Conservation (phyloP, 2,797 vertebrate species). For the Syncerus caffer region DNA sequence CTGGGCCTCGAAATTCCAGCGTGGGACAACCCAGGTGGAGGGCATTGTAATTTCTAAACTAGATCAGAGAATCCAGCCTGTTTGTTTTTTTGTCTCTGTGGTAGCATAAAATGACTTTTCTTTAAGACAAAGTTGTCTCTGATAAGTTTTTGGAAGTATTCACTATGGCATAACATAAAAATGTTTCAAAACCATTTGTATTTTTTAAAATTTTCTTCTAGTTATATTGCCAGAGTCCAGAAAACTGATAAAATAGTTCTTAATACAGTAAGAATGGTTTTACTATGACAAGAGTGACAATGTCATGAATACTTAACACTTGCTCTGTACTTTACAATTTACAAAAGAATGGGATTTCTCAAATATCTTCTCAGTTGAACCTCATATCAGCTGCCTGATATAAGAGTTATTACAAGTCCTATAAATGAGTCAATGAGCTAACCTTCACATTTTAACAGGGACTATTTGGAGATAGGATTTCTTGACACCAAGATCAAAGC, state of each 20-base stretch:
- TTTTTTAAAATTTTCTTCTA: background rate
- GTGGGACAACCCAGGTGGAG: background rate
- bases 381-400: background rate
- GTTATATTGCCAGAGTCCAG: background rate
- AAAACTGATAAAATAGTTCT: background rate
- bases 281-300: background rate
- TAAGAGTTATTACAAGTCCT: background rate
- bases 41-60: background rate
- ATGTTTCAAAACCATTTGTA: background rate
- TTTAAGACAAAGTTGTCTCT: background rate
- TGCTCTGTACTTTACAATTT: background rate
- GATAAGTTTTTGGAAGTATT: background rate
- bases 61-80: background rate
- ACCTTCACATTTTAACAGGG: background rate
- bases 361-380: background rate
- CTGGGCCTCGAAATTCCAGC: background rate
- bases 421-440: background rate
- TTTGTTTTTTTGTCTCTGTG: background rate
- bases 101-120: background rate
- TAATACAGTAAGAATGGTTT: background rate
- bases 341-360: background rate
- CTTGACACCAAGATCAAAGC: slow-evolving; percentile 55
- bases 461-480: slow-evolving; percentile 40
- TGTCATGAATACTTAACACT: background rate
- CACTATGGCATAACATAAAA: background rate